phyloP scores from a whole-genome alignment of 2,888 invertebrate species.

The Sinohyriopsis cumingii region DNA sequence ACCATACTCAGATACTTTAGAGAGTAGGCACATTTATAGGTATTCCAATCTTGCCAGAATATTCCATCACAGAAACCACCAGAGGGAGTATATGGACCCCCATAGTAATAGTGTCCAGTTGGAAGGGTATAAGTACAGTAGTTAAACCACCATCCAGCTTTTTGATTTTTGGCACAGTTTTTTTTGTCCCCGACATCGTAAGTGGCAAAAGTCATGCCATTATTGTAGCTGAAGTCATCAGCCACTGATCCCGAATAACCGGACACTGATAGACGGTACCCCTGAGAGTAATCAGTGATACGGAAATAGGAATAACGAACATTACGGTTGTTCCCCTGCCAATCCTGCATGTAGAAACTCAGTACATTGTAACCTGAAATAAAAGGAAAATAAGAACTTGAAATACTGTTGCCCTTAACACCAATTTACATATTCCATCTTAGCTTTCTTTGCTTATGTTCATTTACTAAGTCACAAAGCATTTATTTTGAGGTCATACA shows the following conservation, averaged over 20 bases:
- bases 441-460: neutral
- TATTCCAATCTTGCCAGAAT: slow-evolving; percentile 59
- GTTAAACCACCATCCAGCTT: slow-evolving; percentile 65
- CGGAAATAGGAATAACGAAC: slow-evolving; percentile 44
- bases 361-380: slow-evolving; percentile 49
- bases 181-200: slow-evolving; percentile 43
- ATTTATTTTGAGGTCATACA: too few species aligned
- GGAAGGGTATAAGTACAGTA: slow-evolving; percentile 53
- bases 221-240: slow-evolving; percentile 55
- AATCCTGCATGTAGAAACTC: slow-evolving; percentile 52
- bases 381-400: neutral
- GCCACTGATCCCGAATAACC: slow-evolving; percentile 30
- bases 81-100: slow-evolving; percentile 49
- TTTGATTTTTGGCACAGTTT: slow-evolving; percentile 51
- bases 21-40: slow-evolving; percentile 49
- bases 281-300: slow-evolving; percentile 15
- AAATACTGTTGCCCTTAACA: neutral
- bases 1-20: slow-evolving; percentile 52
- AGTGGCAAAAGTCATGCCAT: slow-evolving; percentile 51
- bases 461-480: too few species aligned
- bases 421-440: neutral
- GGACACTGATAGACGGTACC: slow-evolving; percentile 39
- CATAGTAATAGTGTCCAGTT: slow-evolving; percentile 57
- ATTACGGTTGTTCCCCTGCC: slow-evolving; percentile 31
- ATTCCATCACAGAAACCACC: slow-evolving; percentile 57